Conservation (phyloP, 2,888 invertebrate genomes). For the Erebia ligea region DNA sequence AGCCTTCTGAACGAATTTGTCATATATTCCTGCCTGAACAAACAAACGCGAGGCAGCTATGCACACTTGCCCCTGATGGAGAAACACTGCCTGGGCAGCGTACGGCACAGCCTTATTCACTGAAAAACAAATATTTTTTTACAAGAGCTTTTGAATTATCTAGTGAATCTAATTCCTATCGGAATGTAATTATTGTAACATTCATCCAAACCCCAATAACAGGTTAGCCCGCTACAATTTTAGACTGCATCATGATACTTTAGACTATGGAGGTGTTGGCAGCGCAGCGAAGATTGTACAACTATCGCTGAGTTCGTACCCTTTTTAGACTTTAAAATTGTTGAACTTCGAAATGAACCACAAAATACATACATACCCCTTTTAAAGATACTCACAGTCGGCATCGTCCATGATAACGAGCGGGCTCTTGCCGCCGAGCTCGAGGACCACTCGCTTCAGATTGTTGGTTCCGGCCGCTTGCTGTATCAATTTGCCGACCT, state of each 20-base stretch:
- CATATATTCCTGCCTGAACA: slow-evolving; percentile 85
- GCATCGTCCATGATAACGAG: slow-evolving; percentile 91
- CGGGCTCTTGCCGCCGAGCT: slow-evolving; percentile 95
- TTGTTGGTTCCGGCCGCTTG: slow-evolving; percentile 89
- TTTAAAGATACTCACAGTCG: slow-evolving; percentile 84
- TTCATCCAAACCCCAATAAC: too few species aligned
- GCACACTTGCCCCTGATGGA: slow-evolving; percentile 61
- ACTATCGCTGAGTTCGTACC: too few species aligned
- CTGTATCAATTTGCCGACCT: slow-evolving; percentile 84
- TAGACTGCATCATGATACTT: too few species aligned
- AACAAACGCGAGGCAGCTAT: slow-evolving; percentile 63
- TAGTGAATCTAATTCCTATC: too few species aligned
- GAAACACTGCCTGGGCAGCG: slow-evolving; percentile 57
- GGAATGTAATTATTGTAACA: too few species aligned
- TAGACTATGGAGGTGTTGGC: too few species aligned
- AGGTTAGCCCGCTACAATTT: too few species aligned
- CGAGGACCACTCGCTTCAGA: slow-evolving; percentile 91
- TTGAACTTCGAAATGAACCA: background rate
- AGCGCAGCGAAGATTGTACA: too few species aligned
- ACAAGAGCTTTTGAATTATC: too few species aligned
- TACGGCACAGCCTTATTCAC: slow-evolving; percentile 55
- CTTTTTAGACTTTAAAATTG: too few species aligned
- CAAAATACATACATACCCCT: background rate
- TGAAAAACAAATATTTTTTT: slow-evolving; percentile 39
- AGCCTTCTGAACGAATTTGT: slow-evolving; percentile 90